These are phyloP conservation scores for Bembecia ichneumoniformis DNA, from an alignment of 2,888 invertebrate genomes.

Conservation along the genomic window DNA sequence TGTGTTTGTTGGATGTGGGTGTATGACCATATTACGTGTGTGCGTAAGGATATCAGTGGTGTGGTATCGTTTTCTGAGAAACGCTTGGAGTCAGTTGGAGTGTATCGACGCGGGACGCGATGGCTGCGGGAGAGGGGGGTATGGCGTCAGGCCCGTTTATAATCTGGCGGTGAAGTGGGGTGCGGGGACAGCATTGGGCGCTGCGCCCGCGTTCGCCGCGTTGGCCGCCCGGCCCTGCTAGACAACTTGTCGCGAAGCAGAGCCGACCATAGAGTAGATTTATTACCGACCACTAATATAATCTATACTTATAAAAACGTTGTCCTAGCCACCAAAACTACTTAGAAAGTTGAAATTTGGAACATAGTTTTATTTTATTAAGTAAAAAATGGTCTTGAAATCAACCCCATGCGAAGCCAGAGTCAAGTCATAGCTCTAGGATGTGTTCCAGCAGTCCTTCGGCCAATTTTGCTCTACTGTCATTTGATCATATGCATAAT, in stretches of 20 bases:
- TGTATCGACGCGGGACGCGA: conserved; percentile 34
- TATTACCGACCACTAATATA: too few species aligned
- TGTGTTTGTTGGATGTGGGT: not conserved
- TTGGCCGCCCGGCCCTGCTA: conserved; percentile 46
- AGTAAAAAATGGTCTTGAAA: too few species aligned
- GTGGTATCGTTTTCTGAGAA: conserved; percentile 59
- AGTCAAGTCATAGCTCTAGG: too few species aligned
- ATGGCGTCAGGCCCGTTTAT: conserved; percentile 44
- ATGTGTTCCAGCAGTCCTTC: too few species aligned
- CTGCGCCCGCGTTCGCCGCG: not conserved
- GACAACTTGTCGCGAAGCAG: conserved; percentile 67
- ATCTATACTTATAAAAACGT: too few species aligned
- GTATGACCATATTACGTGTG: not conserved
- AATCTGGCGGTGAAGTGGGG: conserved; percentile 10
- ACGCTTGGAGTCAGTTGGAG: conserved; percentile 22
- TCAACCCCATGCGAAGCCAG: too few species aligned
- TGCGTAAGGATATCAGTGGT: conserved; percentile 27
- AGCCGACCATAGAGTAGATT: conserved; percentile 17
- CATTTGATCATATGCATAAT: too few species aligned
- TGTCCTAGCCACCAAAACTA: too few species aligned
- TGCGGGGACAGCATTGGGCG: not conserved
- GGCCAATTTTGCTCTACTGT: too few species aligned
- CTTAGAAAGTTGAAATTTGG: too few species aligned
- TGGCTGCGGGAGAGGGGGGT: conserved; percentile 16
- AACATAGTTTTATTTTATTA: too few species aligned